Evolutionary conservation across 1,140 invertebrate genomes (phyloP), one percentile per base, ranked within the genome.

Genomic region (Camponotus vicinus): DNA sequence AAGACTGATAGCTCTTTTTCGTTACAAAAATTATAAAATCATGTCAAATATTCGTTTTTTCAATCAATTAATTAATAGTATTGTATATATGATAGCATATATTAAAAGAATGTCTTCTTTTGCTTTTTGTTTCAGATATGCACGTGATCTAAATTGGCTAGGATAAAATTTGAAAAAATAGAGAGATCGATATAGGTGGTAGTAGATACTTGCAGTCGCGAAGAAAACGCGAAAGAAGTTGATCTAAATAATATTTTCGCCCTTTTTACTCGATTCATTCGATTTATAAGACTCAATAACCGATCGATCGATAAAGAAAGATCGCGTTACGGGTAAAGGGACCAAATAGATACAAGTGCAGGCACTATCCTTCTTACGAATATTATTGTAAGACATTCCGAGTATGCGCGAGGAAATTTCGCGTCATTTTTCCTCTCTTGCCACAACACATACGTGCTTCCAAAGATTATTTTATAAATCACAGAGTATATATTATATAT

Each of bases 121-220:
- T 86, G 45, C 32, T 94, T 92, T 94, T 15, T 95, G 94, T 95
- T 95, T 86, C 94, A 95, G 94, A 94, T 94, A 93, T 92, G 63
- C 83, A 79, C 85, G 88, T 88, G 90, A 87, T 90, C 75, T 80
- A 79, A 77, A 63, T 80, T 89, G 78, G 8, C 89, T 90, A 89
- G 86, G 82, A 76, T 73, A 85, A 77, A 66, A 78, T 85, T 80
- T 59, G 57, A 45, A 57, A 70, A 59, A 84, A 34, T 66, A 64
- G 15, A 59, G 6, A 78, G 27, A 73, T 70, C 61, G 37, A 45
- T 42, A 55, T 15, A 9, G 8, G 49, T 42, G 75, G n/a, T 69
- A 86, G n/a, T 67, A 82, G 57, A 67, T 49, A 83, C 18, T 61
- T 70, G 13, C 27, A 40, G 21, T 57, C 9, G 34, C 2, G 42